Base-by-base conservation (phyloP, 1,140 invertebrate genomes). In the Drosophila novamexicana region DNA sequence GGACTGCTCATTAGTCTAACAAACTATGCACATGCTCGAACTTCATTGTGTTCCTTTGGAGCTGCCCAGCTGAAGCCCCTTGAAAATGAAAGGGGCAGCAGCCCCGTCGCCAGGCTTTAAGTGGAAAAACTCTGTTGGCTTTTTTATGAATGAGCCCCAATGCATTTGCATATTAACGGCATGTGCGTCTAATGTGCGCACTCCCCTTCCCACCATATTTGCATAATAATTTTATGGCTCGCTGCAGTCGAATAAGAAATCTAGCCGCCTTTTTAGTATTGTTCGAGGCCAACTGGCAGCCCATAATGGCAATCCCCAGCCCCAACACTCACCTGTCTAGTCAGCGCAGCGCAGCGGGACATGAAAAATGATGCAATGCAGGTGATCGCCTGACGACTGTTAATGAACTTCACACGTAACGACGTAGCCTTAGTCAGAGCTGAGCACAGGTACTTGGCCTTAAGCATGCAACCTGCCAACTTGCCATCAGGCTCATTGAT, bases 211-310 rank as follows among this genome's bases (percentile, higher is more conserved):
- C 16, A 16, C 52, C 36, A 62, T 85, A 84, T 84, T 84, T 84
- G 81, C 81, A 85, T 84, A 84, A 84, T 84, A 84, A 84, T 84
- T 84, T 84, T 84, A 84, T 84, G 81, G 81, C 79, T 80, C 81
- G 81, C 50, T 84, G 81, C 81, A 84, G 81, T 84, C 67, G 74
- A 85, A 84, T 80, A 75, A 68, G 72, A 84, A 62, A 70, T 74
- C 74, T 68, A 79, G 63, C 58, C 67, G 54, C 34, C 50, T 71
- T 70, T 65, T 75, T 59, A 49, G 36, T 57, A 80, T 84, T 84
- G 81, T 84, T 64, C 63, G 47, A 54, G 73, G 62, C 80, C 79
- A 78, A 82, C 75, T 64, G 77, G 56, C 45, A 52, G 65, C 57
- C 57, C 81, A 77, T 84, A 85, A 84, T 69, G 57, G 68, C 39